Conservation (phyloP, 2,888 invertebrate genomes). For the Parnassius apollo region DNA sequence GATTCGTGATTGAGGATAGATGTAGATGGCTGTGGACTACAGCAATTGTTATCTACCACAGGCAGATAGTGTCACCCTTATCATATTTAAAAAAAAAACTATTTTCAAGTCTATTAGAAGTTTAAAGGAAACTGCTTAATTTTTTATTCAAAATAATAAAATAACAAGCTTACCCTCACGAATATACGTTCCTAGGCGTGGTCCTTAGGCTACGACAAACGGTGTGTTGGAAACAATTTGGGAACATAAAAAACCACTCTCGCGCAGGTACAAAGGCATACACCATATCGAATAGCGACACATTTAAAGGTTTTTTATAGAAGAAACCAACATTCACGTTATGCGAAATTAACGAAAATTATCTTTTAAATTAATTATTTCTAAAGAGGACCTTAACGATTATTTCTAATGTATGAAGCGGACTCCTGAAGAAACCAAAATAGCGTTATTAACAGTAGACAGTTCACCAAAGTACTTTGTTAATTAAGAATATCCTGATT, state of each 20-base stretch:
- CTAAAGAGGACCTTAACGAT: background rate
- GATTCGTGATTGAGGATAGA: too few relatives aligned
- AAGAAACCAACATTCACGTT: constrained; percentile 18
- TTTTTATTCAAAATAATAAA: background rate
- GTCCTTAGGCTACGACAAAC: constrained; percentile 30
- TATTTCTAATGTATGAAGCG: too few relatives aligned
- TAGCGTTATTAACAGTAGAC: too few relatives aligned
- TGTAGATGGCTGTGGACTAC: too few relatives aligned
- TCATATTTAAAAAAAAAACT: too few relatives aligned
- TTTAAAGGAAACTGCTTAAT: too few relatives aligned
- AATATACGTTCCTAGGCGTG: constrained; percentile 55
- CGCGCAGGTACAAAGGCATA: constrained; percentile 52
- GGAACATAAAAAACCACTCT: constrained; percentile 47
- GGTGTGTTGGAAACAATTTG: constrained; percentile 41
- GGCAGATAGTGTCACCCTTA: too few relatives aligned
- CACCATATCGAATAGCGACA: constrained; percentile 47
- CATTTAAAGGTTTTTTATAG: constrained; percentile 34
- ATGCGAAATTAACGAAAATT: constrained; percentile 44
- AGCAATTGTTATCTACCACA: too few relatives aligned
- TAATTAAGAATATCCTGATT: too few relatives aligned
- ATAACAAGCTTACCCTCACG: constrained; percentile 28
- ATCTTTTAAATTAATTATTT: background rate
- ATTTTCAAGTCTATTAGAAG: too few relatives aligned
- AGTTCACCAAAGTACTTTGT: too few relatives aligned
- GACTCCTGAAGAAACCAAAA: too few relatives aligned